These are phyloP conservation scores for Blastobasis lacticolella DNA, from an alignment of 2,888 invertebrate species.

Conservation along the genomic window DNA sequence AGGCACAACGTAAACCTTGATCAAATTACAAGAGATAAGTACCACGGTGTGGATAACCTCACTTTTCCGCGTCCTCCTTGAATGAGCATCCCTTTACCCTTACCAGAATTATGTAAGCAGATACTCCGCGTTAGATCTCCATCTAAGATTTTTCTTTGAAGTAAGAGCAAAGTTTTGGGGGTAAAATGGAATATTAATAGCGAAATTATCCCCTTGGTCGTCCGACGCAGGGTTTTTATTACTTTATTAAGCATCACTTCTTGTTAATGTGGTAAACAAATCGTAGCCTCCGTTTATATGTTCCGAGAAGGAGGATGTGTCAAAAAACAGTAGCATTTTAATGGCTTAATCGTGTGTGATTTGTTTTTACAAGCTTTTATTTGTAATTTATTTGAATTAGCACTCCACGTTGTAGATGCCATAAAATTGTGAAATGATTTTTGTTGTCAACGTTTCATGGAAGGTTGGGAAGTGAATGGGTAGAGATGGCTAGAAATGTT, in stretches of 20 bases:
- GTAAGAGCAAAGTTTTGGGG: conserved; percentile 52
- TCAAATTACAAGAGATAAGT: too few relatives aligned
- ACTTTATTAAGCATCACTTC: conserved; percentile 62
- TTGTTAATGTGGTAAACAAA: conserved; percentile 67
- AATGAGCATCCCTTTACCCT: conserved; percentile 13
- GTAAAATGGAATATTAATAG: conserved; percentile 74
- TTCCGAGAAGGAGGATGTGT: conserved; percentile 61
- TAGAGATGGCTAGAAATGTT: too few relatives aligned
- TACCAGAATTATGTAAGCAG: conserved; percentile 44
- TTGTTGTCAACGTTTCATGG: too few relatives aligned
- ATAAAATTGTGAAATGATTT: conserved; percentile 17
- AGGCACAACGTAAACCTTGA: too few relatives aligned
- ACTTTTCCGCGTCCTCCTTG: conserved; percentile 10
- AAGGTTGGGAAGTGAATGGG: too few relatives aligned
- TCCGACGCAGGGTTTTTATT: conserved; percentile 59
- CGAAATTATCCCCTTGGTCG: conserved; percentile 57
- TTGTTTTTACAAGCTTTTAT: conserved; percentile 14
- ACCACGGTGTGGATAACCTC: too few relatives aligned
- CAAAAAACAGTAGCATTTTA: conserved; percentile 71
- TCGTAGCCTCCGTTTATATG: conserved; percentile 52
- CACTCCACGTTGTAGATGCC: conserved; percentile 24
- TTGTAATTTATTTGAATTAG: conserved; percentile 42
- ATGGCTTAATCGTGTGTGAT: conserved; percentile 59
- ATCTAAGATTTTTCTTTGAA: conserved; percentile 71
- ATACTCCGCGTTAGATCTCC: conserved; percentile 51